Evolutionary conservation across 2,888 invertebrate species (phyloP), one percentile per base, ranked within the genome.

Genomic region (Sminthurinus aureus): DNA sequence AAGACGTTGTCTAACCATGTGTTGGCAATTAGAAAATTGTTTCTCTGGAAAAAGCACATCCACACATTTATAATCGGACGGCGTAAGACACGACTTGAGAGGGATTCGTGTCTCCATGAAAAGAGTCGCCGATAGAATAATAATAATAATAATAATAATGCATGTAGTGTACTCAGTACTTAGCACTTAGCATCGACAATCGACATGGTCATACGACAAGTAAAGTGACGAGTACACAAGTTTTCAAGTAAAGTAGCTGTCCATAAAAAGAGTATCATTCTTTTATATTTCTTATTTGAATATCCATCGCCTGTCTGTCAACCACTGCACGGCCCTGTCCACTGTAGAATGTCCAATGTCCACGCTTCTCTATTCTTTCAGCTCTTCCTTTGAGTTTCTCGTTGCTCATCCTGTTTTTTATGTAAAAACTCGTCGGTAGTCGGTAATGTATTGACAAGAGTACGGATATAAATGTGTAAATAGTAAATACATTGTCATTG

Each of bases 21-120:
- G 85, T 85, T 83, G 85, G 83, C 85, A 83, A 85, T 85, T 85
- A 81, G 78, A 78, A 85, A 85, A 85, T 85, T 74, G 85, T 85
- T 85, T 85, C 85, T 85, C 81, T 73, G 79, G 85, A 85, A 85
- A 77, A 52, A 12, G 76, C 38, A 75, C 13, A 75, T 38, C 20
- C 26, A n/a, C 24, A 78, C 71, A 71, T 79, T 71, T 22, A 69
- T 51, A 71, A 79, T 71, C 71, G 69, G 79, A 52, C 69, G 71
- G 66, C 51, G 69, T 69, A 51, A 52, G 71, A 71, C 79, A 79
- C 79, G 79, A 79, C 79, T 79, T 58, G 13, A 18, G 58, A 58
- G 58, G 2, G 13, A 18, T 58, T 79, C 79, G 79, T 79, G 79
- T 69, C 71, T n/a, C 22, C 22, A 69, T 79, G 71, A 79, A 79